Evolutionary conservation across 2,888 invertebrate genomes (phyloP), one percentile per base, ranked within the genome.

Genomic region (Agrotis puta): DNA sequence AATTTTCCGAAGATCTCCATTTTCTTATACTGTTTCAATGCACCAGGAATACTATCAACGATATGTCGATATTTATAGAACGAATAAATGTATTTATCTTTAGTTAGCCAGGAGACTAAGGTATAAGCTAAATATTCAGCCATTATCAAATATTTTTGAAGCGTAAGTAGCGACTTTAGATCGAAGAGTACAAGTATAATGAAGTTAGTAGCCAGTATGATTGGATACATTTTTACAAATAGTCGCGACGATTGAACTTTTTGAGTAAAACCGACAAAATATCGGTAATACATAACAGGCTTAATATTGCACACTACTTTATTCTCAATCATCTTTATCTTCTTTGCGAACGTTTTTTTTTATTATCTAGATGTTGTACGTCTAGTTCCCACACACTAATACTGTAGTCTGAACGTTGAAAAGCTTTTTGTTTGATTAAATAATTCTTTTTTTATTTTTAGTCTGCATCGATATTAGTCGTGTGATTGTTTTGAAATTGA

Each of bases 221-320:
- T 39, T 14, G 39, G 63, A 18, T 39, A 63, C 18, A 22, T 16
- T 9, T 47, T 59, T 24, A 18, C 13, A 47, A 24, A 3, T 11
- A 47, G 13, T 13, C 7, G 14, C 14, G 39, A n/a, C 3, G 14
- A 13, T 14, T 57, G 14, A 5, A 57, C 39, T 6, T 57, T 39
- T 20, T 39, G 57, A 14, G 6, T 39, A 20, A 20, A 20, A 13
- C 33, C 33, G 9, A 33, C 9, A 33, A 9, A 1, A 39, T 33
- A 57, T 27, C 48, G 27, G n/a, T 16, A 61, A n/a, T 33, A 62
- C 48, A 50, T 62, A 9, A 20, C 1, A 33, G 48, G n/a, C 6
- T 62, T 62, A 27, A 62, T 39, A n/a, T 62, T 39, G 20, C 33
- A 62, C 18, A 62, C 50, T 51, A 16, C n/a, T 4, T 33, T 16